Conservation (phyloP, 1,140 invertebrate species). For the Portunus trituberculatus region DNA sequence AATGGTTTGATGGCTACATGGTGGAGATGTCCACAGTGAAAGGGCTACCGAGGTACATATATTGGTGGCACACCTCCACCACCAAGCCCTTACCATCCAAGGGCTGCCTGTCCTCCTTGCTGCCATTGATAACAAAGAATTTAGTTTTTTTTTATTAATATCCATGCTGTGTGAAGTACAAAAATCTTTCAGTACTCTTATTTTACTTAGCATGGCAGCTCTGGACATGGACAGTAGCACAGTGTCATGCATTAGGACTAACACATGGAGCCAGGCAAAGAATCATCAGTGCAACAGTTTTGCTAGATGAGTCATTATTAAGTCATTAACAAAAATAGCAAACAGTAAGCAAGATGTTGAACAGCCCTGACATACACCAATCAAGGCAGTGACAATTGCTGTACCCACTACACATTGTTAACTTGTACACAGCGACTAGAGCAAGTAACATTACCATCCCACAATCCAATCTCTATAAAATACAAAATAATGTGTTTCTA, state of each 20-base stretch:
- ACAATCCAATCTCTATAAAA: no score
- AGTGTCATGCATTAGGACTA: neutral
- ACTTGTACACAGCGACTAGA: neutral
- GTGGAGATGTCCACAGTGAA: neutral
- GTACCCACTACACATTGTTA: neutral
- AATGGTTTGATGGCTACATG: neutral
- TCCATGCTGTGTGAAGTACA: neutral
- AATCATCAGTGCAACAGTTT: neutral
- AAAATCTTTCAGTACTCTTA: neutral
- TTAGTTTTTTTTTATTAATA: neutral
- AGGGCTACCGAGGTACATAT: neutral
- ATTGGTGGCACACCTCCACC: neutral
- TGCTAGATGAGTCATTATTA: neutral
- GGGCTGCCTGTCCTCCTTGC: neutral
- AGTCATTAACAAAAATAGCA: neutral
- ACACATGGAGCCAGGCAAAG: neutral
- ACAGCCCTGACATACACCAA: neutral
- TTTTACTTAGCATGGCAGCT: neutral
- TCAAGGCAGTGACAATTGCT: neutral
- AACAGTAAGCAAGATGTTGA: neutral
- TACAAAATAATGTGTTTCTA: neutral
- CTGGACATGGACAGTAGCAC: neutral
- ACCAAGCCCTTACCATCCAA: neutral
- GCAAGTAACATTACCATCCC: neutral
- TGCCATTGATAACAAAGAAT: conserved; percentile 4